Evolutionary conservation across 2,113 vertebrate species (phyloP).

Genomic region (Myotis davidii): DNA sequence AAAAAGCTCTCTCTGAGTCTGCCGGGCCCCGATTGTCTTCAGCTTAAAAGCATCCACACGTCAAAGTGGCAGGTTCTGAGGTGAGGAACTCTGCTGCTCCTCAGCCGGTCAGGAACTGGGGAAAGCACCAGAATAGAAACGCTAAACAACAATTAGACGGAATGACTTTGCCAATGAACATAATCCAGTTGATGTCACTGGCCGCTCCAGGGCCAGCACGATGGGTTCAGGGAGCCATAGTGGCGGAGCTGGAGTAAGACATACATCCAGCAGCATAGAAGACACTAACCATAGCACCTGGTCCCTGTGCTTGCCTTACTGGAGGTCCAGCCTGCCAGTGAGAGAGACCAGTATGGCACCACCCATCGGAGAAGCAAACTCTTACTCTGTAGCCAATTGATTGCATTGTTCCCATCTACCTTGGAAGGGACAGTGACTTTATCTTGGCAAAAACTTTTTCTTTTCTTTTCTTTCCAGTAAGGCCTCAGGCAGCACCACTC

Average conservation of each 20-base stretch:
- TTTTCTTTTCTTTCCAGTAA: neutral
- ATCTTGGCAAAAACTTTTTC: neutral
- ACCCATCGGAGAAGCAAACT: neutral
- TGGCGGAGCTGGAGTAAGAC: neutral
- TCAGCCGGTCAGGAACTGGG: neutral
- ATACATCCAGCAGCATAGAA: neutral
- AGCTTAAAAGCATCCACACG: neutral
- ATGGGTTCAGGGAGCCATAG: no score
- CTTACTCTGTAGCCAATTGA: neutral
- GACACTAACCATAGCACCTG: neutral
- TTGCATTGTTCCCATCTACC: neutral
- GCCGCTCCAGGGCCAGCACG: neutral
- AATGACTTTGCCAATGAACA: neutral
- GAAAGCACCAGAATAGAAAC: neutral
- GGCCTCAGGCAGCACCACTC: neutral
- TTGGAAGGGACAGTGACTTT: neutral
- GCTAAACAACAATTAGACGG: neutral
- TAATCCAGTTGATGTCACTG: neutral
- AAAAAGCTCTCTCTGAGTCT: neutral
- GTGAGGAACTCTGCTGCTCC: neutral
- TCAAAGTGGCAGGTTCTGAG: neutral
- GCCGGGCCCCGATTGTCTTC: no score
- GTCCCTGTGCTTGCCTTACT: neutral
- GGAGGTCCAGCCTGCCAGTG: neutral
- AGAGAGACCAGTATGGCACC: neutral